phyloP scores from a whole-genome alignment of 2,113 vertebrate genomes.

The Sinosuthora webbiana region DNA sequence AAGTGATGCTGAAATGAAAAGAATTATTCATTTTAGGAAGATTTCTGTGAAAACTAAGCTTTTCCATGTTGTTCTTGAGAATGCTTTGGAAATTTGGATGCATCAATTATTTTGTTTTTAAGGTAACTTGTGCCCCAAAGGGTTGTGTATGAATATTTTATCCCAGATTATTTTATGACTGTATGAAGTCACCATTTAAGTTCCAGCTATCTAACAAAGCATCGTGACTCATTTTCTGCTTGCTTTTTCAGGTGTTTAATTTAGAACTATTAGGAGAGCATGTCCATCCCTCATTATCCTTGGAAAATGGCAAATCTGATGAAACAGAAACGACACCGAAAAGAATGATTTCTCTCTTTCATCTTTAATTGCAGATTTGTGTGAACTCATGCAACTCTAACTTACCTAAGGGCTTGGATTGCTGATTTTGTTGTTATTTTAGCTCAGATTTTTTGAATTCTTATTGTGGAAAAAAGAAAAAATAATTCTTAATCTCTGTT shows the following conservation, averaged over 20 bases:
- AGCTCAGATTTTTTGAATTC: neutral
- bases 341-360: neutral
- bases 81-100: neutral
- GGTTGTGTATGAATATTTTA: neutral
- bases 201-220: neutral
- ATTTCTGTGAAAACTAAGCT: neutral
- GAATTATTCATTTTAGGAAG: neutral
- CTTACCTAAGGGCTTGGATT: neutral
- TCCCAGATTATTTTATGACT: neutral
- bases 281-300: neutral
- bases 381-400: neutral
- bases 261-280: neutral
- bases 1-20: fast-evolving
- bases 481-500: neutral
- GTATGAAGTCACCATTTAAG: neutral
- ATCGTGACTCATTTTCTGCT: neutral
- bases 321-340: neutral
- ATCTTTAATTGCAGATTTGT: neutral
- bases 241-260: neutral
- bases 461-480: neutral
- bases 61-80: neutral
- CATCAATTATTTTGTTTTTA: neutral
- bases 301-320: neutral
- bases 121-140: neutral
- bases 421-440: neutral